These are phyloP conservation scores for Hippocampus guttulatus DNA, from an alignment of 2,113 vertebrate species.

Conservation along the genomic window DNA sequence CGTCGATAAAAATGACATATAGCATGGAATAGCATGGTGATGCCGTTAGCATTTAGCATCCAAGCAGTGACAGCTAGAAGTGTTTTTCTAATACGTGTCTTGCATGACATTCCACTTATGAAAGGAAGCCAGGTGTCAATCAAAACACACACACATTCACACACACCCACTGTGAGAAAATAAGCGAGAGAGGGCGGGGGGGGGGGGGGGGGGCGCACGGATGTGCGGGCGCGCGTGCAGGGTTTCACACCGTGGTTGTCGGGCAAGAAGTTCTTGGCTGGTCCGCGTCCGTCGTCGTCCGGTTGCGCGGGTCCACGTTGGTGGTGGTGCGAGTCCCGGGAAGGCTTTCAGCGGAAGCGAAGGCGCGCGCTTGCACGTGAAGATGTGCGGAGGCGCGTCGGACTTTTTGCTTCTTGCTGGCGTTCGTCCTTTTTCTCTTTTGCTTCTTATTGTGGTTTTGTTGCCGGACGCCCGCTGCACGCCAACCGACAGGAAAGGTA, in stretches of 20 bases:
- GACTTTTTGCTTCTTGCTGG: background rate
- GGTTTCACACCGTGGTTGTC: background rate
- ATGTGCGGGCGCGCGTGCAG: background rate
- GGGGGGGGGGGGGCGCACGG: background rate
- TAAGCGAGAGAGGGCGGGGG: background rate
- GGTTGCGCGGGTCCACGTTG: background rate
- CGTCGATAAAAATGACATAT: too few relatives aligned
- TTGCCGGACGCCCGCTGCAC: slow-evolving; percentile 39
- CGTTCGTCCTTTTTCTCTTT: background rate
- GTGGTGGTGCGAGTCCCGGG: background rate
- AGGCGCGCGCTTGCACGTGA: slow-evolving; percentile 18
- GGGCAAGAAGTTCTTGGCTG: background rate
- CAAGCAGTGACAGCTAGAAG: background rate
- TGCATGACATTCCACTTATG: background rate
- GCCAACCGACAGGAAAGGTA: slow-evolving; percentile 41
- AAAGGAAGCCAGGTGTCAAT: background rate
- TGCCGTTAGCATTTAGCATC: background rate
- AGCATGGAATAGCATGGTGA: background rate
- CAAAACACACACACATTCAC: background rate
- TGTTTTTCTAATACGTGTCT: background rate
- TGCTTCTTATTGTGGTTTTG: slow-evolving; percentile 25
- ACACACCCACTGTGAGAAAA: too few relatives aligned
- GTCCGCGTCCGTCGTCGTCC: background rate
- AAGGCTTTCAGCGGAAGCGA: background rate
- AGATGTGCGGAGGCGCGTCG: background rate